A percentile compares a stretch with the other conserved stretches of the same genome.
phyloP scores from a whole-genome alignment of 1,140 invertebrate species.

The Drosophila insularis region DNA sequence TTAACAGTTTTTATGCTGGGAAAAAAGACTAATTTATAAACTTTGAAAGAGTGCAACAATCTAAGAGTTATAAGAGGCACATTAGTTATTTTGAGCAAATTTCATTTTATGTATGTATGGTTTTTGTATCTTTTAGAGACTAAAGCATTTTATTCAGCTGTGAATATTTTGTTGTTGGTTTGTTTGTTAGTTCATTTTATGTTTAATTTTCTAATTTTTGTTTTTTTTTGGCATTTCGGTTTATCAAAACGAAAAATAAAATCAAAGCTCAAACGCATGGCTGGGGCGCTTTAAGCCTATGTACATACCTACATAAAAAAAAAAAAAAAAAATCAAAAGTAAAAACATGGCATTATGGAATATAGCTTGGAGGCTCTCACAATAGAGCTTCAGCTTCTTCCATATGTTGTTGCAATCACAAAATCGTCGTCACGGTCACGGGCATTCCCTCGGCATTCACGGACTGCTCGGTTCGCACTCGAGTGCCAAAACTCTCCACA shows the following conservation, averaged over 20 bases:
- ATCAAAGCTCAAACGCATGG: slow-evolving; percentile 8
- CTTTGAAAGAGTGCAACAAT: slow-evolving; percentile 70
- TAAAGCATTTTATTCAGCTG: slow-evolving; percentile 51
- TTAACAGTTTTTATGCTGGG: slow-evolving; percentile 28
- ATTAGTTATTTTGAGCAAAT: slow-evolving; percentile 63
- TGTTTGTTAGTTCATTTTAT: background rate
- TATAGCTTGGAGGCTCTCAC: background rate
- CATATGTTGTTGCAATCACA: slow-evolving; percentile 63
- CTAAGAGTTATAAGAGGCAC: slow-evolving; percentile 66
- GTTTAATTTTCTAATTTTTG: background rate
- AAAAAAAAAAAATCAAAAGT: background rate
- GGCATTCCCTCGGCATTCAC: slow-evolving; percentile 72
- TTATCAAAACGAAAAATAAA: background rate
- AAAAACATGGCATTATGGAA: background rate
- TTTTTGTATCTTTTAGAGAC: slow-evolving; percentile 27
- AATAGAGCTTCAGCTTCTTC: background rate
- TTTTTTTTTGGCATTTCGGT: slow-evolving; percentile 3
- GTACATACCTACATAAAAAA: background rate
- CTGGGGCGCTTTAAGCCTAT: background rate
- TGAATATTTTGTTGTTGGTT: slow-evolving; percentile 24
- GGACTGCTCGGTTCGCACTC: slow-evolving; percentile 62
- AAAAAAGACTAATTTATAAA: slow-evolving; percentile 59
- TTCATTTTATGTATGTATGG: slow-evolving; percentile 10
- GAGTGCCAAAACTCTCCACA: slow-evolving; percentile 63
- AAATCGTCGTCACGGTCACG: slow-evolving; percentile 79